A percentile compares a stretch with the other conserved stretches of the same genome.
phyloP scores from a whole-genome alignment of 2,888 invertebrate species.

The Amphipyra tragopoginis region DNA sequence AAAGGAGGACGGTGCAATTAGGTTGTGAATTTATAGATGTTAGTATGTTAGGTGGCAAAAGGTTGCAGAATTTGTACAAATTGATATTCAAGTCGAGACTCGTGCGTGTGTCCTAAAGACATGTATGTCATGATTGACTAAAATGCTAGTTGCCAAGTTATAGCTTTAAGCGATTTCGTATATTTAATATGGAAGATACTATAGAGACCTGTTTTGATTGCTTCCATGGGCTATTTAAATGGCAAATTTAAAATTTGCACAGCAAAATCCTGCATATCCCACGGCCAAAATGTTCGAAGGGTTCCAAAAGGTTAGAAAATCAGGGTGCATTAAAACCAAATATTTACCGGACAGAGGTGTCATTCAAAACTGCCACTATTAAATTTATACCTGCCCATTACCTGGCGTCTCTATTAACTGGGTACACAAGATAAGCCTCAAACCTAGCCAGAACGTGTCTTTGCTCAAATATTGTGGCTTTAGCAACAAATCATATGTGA shows the following conservation, averaged over 20 bases:
- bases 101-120: slow-evolving; percentile 28
- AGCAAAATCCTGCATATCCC: too few relatives aligned
- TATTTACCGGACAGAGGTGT: background rate
- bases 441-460: slow-evolving; percentile 35
- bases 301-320: background rate
- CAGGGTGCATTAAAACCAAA: background rate
- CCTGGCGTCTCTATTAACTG: slow-evolving; percentile 9
- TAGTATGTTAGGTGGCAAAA: slow-evolving; percentile 18
- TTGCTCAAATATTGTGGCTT: slow-evolving; percentile 26
- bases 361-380: background rate
- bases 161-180: too few relatives aligned
- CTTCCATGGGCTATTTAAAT: too few relatives aligned
- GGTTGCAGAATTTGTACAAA: slow-evolving; percentile 35
- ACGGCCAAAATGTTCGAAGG: too few relatives aligned
- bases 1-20: slow-evolving; percentile 42
- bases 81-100: slow-evolving; percentile 6
- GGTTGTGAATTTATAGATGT: slow-evolving; percentile 35
- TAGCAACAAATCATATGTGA: slow-evolving; percentile 2
- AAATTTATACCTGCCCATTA: slow-evolving; percentile 8
- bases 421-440: slow-evolving; percentile 13
- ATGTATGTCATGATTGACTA: background rate
- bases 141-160: too few relatives aligned
- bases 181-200: too few relatives aligned
- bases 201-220: too few relatives aligned
- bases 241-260: too few relatives aligned